Evolutionary conservation across 2,888 invertebrate genomes (phyloP).

Genomic region (Conus canariensis): DNA sequence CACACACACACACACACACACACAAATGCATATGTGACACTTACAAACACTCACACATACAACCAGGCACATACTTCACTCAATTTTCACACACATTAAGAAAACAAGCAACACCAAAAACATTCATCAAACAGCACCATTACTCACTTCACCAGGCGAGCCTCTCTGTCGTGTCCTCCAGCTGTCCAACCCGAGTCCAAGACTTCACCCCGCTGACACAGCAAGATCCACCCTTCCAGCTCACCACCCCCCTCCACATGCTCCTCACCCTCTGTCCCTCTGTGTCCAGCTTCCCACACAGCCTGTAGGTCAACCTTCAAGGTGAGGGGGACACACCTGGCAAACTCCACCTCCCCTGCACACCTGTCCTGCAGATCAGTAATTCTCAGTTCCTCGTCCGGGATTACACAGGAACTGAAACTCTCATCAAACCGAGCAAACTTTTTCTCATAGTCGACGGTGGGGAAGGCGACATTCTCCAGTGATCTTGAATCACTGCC

Average conservation of each 20-base stretch:
- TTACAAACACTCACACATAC: constrained; percentile 5
- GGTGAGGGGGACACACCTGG: not conserved
- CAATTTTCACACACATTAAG: not conserved
- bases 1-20: constrained; percentile 11
- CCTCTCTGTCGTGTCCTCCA: not conserved
- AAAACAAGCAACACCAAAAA: not conserved
- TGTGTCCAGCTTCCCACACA: not conserved
- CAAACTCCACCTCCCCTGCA: not conserved
- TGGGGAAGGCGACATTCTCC: not conserved
- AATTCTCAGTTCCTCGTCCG: not conserved
- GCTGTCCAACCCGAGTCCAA: not conserved
- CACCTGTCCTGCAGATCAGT: not conserved
- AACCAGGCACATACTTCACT: not conserved
- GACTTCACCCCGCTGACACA: not conserved
- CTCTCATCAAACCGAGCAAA: not conserved
- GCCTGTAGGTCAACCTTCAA: not conserved
- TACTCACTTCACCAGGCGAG: not conserved
- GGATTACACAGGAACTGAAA: not conserved
- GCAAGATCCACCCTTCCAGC: not conserved
- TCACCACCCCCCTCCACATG: not conserved
- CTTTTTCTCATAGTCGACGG: not conserved
- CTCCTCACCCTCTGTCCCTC: not conserved
- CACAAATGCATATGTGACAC: not conserved
- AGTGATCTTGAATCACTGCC: not conserved
- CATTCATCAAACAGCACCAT: no score